Percentiles rank a stretch among this genome's conserved stretches.
These are phyloP conservation scores for Rhagologus leucostigma DNA, from an alignment of 2,113 vertebrate species.

Conservation along the genomic window DNA sequence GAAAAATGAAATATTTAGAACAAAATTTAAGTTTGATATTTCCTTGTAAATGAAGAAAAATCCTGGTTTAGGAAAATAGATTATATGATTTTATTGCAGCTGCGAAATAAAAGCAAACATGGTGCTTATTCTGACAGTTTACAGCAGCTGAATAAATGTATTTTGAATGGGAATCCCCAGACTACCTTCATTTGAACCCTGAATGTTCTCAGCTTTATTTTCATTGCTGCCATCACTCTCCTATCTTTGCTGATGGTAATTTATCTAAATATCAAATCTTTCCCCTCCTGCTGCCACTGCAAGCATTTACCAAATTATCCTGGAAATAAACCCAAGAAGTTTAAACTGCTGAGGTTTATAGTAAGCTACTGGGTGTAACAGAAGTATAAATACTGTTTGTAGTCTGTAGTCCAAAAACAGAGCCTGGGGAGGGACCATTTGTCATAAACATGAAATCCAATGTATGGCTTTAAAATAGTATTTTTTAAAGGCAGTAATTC, in stretches of 20 bases:
- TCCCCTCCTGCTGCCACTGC: neutral
- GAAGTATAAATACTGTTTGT: neutral
- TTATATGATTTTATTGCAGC: neutral
- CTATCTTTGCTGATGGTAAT: neutral
- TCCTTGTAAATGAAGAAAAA: neutral
- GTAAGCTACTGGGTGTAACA: neutral
- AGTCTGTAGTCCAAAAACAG: neutral
- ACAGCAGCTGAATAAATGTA: neutral
- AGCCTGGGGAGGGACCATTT: neutral
- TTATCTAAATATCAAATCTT: neutral
- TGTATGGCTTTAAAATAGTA: neutral
- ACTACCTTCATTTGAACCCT: neutral
- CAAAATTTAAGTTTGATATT: neutral
- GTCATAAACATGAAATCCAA: neutral
- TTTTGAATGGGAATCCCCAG: neutral
- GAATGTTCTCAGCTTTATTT: neutral
- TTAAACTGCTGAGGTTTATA: neutral
- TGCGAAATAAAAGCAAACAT: neutral
- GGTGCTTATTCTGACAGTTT: neutral
- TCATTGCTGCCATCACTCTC: neutral
- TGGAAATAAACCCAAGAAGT: neutral
- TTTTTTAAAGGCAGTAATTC: neutral
- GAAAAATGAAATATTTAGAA: conserved; percentile 56
- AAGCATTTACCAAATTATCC: neutral
- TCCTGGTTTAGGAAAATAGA: neutral